Percentiles rank a stretch among this genome's conserved stretches.
These are phyloP conservation scores for Lates japonicus DNA, from an alignment of 2,797 vertebrate genomes.

Conservation along the genomic window DNA sequence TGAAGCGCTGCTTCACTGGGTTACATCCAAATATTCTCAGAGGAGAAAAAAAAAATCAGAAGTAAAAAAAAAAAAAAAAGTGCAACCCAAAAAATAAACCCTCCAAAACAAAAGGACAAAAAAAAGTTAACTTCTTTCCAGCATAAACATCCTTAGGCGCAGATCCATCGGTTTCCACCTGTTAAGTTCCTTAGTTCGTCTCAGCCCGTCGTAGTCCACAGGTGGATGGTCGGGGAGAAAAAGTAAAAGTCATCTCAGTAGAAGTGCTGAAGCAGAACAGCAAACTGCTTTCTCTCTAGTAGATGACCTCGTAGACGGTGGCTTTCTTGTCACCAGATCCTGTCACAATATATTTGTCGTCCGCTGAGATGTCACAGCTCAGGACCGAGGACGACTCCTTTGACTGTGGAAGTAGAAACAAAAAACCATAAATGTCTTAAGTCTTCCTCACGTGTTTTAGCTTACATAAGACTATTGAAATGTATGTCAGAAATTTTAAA, in stretches of 20 bases:
- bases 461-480: background rate
- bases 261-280: constrained; percentile 64
- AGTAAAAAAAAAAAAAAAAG: constrained; percentile 38
- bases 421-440: constrained; percentile 5
- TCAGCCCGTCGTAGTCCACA: constrained; percentile 26
- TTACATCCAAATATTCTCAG: constrained; percentile 73
- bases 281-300: constrained; percentile 71
- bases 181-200: constrained; percentile 11
- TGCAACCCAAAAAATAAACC: constrained; percentile 55
- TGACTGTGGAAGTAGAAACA: constrained; percentile 75
- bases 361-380: constrained; percentile 91
- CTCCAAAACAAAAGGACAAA: constrained; percentile 48
- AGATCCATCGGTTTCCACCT: constrained; percentile 20
- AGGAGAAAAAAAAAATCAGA: constrained; percentile 30
- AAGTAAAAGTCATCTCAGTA: constrained; percentile 50
- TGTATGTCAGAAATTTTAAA: too few relatives aligned
- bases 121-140: constrained; percentile 47
- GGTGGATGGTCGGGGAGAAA: constrained; percentile 14
- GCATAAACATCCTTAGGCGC: constrained; percentile 39
- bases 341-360: constrained; percentile 91
- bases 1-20: constrained; percentile 85
- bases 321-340: constrained; percentile 91
- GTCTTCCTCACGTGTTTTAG: accelerated
- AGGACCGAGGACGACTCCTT: constrained; percentile 90
- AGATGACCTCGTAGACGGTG: constrained; percentile 91